Conservation (phyloP, 1,140 invertebrate genomes). For the Bombus picipes region DNA sequence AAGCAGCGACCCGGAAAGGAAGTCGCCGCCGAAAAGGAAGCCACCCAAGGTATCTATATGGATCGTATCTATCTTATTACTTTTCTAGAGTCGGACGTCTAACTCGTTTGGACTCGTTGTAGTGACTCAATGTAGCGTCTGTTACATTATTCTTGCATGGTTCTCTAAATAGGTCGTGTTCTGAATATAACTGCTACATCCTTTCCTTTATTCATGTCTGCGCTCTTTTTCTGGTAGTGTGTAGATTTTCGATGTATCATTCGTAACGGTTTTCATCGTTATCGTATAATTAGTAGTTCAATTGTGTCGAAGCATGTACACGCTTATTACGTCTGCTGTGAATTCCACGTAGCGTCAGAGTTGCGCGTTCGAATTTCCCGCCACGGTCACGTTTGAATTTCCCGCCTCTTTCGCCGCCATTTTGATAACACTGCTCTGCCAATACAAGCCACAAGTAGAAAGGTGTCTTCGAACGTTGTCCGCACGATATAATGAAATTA, state of each 20-base stretch:
- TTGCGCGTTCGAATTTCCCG: neutral
- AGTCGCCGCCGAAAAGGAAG: constrained; percentile 88
- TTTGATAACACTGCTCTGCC: neutral
- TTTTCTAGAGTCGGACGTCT: neutral
- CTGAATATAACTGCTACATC: no score
- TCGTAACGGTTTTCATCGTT: neutral
- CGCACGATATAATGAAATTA: no score
- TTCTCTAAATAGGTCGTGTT: neutral
- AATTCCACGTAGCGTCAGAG: neutral
- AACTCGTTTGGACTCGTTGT: neutral
- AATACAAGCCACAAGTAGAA: neutral
- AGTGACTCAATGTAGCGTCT: neutral
- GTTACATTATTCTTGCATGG: neutral
- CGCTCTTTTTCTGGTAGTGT: neutral
- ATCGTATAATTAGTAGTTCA: neutral
- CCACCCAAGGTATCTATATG: constrained; percentile 86
- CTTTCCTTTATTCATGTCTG: neutral
- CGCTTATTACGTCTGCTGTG: neutral
- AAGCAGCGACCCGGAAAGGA: constrained; percentile 88
- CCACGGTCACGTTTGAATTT: neutral
- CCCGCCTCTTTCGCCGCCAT: constrained; percentile 21
- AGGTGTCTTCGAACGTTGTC: no score
- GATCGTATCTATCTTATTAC: constrained; percentile 58
- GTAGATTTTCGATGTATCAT: neutral
- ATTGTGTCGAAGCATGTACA: neutral